phyloP scores from a whole-genome alignment of 2,113 vertebrate species.

The Oceanodroma tethys region DNA sequence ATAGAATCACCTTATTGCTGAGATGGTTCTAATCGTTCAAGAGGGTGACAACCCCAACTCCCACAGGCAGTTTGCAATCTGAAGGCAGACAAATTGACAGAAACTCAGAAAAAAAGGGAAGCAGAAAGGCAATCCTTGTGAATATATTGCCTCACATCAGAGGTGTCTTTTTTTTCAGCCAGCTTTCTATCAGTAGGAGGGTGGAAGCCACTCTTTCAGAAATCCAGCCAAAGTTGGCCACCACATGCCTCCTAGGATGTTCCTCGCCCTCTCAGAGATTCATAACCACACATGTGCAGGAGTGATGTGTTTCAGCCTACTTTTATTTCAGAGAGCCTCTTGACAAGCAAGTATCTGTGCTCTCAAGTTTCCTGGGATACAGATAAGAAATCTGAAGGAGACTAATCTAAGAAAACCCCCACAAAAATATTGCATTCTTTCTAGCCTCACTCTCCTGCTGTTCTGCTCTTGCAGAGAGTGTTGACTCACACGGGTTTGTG shows the following conservation, averaged over 20 bases:
- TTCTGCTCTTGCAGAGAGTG: not conserved
- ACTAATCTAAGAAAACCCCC: not conserved
- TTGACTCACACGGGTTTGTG: not conserved
- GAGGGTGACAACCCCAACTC: not conserved
- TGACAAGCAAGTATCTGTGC: not conserved
- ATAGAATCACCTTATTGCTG: not conserved
- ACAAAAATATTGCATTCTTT: not conserved
- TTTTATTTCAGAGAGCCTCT: not conserved
- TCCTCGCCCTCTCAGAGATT: not conserved
- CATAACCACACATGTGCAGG: not conserved
- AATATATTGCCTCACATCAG: not conserved
- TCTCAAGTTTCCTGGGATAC: not conserved
- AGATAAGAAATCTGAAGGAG: not conserved
- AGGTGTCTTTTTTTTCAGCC: not conserved
- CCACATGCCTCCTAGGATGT: not conserved
- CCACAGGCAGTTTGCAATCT: not conserved
- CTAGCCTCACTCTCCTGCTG: not conserved
- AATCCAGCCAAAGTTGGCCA: not conserved
- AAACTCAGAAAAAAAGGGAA: not conserved
- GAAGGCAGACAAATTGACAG: not conserved
- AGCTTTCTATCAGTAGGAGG: not conserved
- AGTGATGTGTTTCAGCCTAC: not conserved
- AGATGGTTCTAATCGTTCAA: not conserved
- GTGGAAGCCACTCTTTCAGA: not conserved
- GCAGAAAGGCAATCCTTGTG: not conserved